Evolutionary conservation across 2,888 invertebrate genomes (phyloP), one percentile per base, ranked within the genome.

Genomic region (Matsumyia berberina): DNA sequence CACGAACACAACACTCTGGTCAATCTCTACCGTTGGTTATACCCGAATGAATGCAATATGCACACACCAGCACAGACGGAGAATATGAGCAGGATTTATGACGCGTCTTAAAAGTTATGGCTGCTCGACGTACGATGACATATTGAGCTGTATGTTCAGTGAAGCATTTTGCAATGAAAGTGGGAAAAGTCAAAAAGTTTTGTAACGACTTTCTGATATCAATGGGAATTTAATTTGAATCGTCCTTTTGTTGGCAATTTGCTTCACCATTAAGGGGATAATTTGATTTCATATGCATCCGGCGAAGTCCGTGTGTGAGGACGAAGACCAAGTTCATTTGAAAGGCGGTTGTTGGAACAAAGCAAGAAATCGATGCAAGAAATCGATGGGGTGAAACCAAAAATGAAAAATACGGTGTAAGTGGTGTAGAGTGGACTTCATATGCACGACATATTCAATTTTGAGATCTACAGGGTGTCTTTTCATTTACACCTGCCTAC

Each of bases 71-170:
- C 24, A 24, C n/a, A 37, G 58, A 9, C 24, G 4, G 24, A 24
- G 24, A 24, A 4, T 24, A 24, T 24, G 24, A 24, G 4, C 24
- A 66, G 31, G 33, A 66, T 42, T 76, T 51, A 67, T 67, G 57
- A 58, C 39, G 37, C 55, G 37, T 44, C 55, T 57, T 42, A 39
- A 76, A 58, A 76, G 57, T 76, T 58, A 67, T 76, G 37, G 33
- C 17, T 42, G 58, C 5, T 17, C 39, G 39, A 24, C 49, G 24
- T 51, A 62, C 44, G 69, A 76, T 76, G 76, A 58, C 76, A 76
- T 70, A 77, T 55, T 69, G 60, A 62, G 37, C 53, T 69, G 11
- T 37, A n/a, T n/a, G 42, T 67, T 76, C 39, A 33, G 29, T 60
- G 29, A 42, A 62, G 69, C 69, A 29, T 77, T 70, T 76, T 76